Evolutionary conservation across 1,140 invertebrate genomes (phyloP), one percentile per base, ranked within the genome.

Genomic region (Globodera ellingtonae): DNA sequence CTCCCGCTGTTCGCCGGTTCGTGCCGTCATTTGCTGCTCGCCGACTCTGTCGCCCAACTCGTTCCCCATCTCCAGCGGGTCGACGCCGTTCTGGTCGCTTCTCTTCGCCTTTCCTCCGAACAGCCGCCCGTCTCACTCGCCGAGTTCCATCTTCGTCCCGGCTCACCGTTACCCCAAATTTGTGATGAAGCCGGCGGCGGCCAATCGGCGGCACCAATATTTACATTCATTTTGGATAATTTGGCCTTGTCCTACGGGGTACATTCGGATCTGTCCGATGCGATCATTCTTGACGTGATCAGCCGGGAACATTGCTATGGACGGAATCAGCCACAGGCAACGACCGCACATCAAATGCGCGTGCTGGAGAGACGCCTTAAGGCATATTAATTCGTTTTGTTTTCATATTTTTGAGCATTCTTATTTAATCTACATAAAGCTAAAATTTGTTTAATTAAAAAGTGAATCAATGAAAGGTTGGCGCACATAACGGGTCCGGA

Each of bases 401-500:
- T 47, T 13, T 6, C 44, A 6, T 46, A 35, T 69, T 13, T 44
- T 44, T 46, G 13, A 15, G 15, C 50, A 67, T 21, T 35, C 3
- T 35, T 35, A 35, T 35, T 35, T 35, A 35, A 35, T 35, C 35
- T 35, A 35, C 24, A 35, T 35, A 35, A 35, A 35, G 1, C 35
- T 35, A 35, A 35, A 24, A 24, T 24, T 24, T 24, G 24, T 35
- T 3, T 35, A 35, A 35, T 35, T 1, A 35, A 2, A 35, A 35
- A 35, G 35, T 35, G 1, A 35, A 35, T 35, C 35, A 35, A 35
- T 67, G 73, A 24, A 18, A 82, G 81, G 81, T 85, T 70, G 82
- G 84, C 24, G 59, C 85, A 13, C 84, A 85, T 65, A 85, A 85
- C 62, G 79, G 84, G 18, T 71, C 85, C 9, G 74, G 44, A 47